A percentile compares a stretch with the other conserved stretches of the same genome.
These are phyloP conservation scores for Percopsis omiscomaycus DNA, from an alignment of 2,797 vertebrate genomes.

Conservation along the genomic window DNA sequence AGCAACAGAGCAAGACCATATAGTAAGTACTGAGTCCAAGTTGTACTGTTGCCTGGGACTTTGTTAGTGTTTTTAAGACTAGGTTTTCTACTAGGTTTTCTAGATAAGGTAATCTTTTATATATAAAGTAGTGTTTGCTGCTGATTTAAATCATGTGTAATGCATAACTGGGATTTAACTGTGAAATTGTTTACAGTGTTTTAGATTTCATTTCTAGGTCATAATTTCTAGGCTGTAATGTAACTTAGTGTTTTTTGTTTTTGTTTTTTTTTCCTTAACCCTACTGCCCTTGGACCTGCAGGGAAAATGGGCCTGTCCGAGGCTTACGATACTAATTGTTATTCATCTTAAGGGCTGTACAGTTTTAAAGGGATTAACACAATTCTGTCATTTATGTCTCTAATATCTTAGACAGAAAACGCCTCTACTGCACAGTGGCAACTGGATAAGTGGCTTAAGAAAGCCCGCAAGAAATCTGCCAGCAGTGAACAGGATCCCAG, in stretches of 20 bases:
- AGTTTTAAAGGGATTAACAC: background rate
- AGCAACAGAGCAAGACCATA: constrained; percentile 20
- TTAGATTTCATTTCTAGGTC: no score
- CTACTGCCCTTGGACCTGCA: background rate
- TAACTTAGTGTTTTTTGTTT: background rate
- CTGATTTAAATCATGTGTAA: constrained; percentile 11
- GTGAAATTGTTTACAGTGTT: constrained; percentile 9
- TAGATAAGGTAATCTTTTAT: background rate
- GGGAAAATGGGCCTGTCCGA: background rate
- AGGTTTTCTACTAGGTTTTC: background rate
- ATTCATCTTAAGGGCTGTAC: constrained; percentile 1
- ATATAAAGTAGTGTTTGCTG: constrained; percentile 12
- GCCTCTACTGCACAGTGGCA: constrained; percentile 92
- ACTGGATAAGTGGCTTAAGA: constrained; percentile 96
- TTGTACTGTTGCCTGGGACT: constrained; percentile 17
- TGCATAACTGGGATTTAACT: background rate
- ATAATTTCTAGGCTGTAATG: background rate
- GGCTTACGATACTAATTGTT: background rate
- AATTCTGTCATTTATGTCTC: constrained; percentile 4
- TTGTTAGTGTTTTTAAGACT: background rate
- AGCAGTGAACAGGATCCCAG: constrained; percentile 77
- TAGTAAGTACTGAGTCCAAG: constrained; percentile 24
- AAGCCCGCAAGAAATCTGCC: constrained; percentile 82
- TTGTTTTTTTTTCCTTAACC: background rate
- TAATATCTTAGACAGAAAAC: constrained; percentile 76